Conservation (phyloP, 2,888 invertebrate species). For the Chymomyza procnemis region DNA sequence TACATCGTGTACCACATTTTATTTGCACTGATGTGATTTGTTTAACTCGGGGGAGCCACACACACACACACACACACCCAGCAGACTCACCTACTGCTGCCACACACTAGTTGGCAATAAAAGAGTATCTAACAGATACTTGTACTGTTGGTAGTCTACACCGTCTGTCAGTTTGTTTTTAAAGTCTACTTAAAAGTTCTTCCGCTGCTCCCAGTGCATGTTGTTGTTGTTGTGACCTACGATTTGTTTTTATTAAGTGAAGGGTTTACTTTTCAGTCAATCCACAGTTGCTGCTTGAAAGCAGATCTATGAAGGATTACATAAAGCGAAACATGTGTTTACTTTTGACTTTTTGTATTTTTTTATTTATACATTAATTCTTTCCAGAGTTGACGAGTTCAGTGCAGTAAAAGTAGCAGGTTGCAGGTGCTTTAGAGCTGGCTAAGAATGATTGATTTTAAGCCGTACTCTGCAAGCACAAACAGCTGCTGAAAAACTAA, state of each 20-base stretch:
- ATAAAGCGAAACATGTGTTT: conserved; percentile 7
- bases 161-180: conserved; percentile 55
- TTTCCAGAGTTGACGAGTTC: background rate
- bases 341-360: background rate
- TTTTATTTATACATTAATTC: background rate
- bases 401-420: too few relatives aligned
- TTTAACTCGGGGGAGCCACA: conserved; percentile 43
- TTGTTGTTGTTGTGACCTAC: conserved; percentile 5
- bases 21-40: conserved; percentile 69
- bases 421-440: background rate
- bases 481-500: background rate
- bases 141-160: conserved; percentile 11
- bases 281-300: background rate
- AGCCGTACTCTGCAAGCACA: background rate
- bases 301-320: background rate
- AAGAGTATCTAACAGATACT: background rate
- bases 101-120: background rate
- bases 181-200: conserved; percentile 49
- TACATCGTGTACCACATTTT: conserved; percentile 39
- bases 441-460: background rate
- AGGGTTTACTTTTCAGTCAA: conserved; percentile 39
- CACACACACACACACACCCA: background rate
- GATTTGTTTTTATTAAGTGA: conserved; percentile 28
- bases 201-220: background rate
- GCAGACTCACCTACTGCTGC: conserved; percentile 4